Evolutionary conservation across 2,797 vertebrate species (phyloP), one percentile per base, ranked within the genome.

Genomic region (Coluber constrictor): DNA sequence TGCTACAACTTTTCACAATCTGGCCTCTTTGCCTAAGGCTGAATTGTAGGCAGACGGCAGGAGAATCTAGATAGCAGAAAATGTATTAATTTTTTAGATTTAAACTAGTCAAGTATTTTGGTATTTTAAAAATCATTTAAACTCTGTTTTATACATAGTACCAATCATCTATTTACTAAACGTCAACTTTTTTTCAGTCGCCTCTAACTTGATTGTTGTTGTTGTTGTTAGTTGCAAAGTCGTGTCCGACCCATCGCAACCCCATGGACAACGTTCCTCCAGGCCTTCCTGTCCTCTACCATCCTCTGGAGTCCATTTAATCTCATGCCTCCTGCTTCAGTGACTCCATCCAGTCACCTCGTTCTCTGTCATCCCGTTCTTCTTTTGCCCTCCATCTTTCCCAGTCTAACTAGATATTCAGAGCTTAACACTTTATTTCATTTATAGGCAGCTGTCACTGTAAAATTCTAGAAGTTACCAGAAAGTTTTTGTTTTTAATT

Each of bases 1-100:
- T 96, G 96, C 95, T 96, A 95, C 96, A 97, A 97, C 96, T 97
- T 91, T 90, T 95, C 96, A 96, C 94, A 95, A 95, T 90, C 95
- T 89, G 94, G 1, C 0, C 86, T 96, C 96, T 97, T 92, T 95
- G 97, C 93, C 94, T 95, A 96, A 95, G 88, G 94, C 47, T 51
- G 91, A 95, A 95, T 90, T 94, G 95, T 63, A 79, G 70, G 70
- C 7, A 3, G 16, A 74, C 0, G 32, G 16, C 13, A 88, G 90
- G 86, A 70, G 91, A 37, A 32, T 91, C 88, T 61, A 92, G 90
- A 93, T n/a, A 93, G 93, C 29, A 66, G 29, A 18, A 37, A 74
- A 74, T 6, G n/a, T 20, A 74, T 37, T 37, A 7, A 18, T 12
- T 63, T n/a, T 63, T 66, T 13, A n/a, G 2, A 37, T 37, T 37